A percentile compares a stretch with the other conserved stretches of the same genome.
Evolutionary conservation across 2,888 invertebrate genomes (phyloP).

Genomic region (Steinernema hermaphroditum): DNA sequence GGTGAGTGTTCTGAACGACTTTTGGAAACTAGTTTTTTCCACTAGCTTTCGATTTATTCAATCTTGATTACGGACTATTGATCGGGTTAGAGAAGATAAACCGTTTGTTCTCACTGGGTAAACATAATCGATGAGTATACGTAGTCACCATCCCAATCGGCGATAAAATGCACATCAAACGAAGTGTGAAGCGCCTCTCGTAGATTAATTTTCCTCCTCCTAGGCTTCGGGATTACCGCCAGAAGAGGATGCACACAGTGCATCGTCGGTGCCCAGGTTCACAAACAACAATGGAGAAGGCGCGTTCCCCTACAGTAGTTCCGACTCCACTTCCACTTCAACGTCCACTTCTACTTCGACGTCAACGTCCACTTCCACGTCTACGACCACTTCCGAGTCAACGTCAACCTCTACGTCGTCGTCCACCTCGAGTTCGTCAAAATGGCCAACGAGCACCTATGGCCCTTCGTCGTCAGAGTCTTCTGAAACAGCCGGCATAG

Average conservation of each 20-base stretch:
- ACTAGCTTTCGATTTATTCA: too few species aligned
- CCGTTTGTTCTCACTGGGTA: neutral
- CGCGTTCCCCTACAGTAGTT: too few species aligned
- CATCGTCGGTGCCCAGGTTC: neutral
- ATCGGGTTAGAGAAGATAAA: neutral
- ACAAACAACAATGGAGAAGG: neutral
- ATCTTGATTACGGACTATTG: neutral
- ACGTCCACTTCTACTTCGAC: constrained; percentile 3
- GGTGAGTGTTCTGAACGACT: constrained; percentile 7
- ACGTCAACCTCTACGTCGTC: constrained; percentile 8
- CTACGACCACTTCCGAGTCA: constrained; percentile 10
- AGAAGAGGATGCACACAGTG: neutral
- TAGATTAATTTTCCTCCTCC: neutral
- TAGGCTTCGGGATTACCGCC: constrained; percentile 21
- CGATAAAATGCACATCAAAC: too few species aligned
- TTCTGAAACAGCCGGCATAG: neutral
- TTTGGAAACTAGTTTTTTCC: neutral
- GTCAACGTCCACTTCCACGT: constrained; percentile 8
- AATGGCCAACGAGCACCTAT: neutral
- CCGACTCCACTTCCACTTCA: neutral
- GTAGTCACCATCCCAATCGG: neutral
- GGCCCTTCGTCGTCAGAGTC: neutral
- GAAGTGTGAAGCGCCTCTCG: too few species aligned
- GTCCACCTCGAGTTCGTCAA: neutral
- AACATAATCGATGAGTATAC: neutral